These are phyloP conservation scores for Brassicogethes aeneus DNA, from an alignment of 2,888 invertebrate species.

Conservation along the genomic window DNA sequence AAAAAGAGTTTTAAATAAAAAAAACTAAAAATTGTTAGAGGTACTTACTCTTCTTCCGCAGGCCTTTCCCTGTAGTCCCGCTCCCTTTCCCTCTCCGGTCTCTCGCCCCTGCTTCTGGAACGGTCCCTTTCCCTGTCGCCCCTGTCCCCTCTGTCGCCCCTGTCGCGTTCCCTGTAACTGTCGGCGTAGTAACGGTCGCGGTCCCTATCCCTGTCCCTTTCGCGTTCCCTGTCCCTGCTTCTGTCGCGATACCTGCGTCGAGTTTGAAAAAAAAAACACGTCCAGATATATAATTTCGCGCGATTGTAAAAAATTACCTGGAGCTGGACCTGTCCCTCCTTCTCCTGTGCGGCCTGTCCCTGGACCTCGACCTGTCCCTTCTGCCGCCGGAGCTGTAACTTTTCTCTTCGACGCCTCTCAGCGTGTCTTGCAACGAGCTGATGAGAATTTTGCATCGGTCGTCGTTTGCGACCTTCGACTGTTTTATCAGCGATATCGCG, in stretches of 20 bases:
- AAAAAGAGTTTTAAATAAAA: no score
- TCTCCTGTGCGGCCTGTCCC: conserved; percentile 37
- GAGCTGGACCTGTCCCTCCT: conserved; percentile 34
- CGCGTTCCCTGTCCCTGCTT: conserved; percentile 49
- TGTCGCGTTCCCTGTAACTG: conserved; percentile 49
- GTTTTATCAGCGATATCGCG: conserved; percentile 96
- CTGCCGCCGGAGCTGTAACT: conserved; percentile 75
- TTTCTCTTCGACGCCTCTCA: conserved; percentile 96
- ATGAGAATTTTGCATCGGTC: conserved; percentile 97
- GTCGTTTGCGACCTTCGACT: conserved; percentile 85
- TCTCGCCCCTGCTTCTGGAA: conserved; percentile 71
- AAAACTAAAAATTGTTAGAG: no score
- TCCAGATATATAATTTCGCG: neutral
- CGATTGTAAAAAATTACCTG: conserved; percentile 28
- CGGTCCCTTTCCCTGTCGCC: conserved; percentile 59
- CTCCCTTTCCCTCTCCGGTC: conserved; percentile 56
- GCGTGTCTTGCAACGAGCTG: conserved; percentile 83
- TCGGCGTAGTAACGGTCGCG: conserved; percentile 39
- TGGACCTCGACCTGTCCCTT: conserved; percentile 47
- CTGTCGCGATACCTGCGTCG: conserved; percentile 48
- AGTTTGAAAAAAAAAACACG: conserved; percentile 16
- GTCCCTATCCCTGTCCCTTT: conserved; percentile 46
- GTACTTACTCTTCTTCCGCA: conserved; percentile 57
- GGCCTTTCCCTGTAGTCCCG: conserved; percentile 68
- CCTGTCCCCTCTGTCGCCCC: conserved; percentile 45